Conservation (phyloP, 2,797 vertebrate genomes). For the Sebastes miniatus region DNA sequence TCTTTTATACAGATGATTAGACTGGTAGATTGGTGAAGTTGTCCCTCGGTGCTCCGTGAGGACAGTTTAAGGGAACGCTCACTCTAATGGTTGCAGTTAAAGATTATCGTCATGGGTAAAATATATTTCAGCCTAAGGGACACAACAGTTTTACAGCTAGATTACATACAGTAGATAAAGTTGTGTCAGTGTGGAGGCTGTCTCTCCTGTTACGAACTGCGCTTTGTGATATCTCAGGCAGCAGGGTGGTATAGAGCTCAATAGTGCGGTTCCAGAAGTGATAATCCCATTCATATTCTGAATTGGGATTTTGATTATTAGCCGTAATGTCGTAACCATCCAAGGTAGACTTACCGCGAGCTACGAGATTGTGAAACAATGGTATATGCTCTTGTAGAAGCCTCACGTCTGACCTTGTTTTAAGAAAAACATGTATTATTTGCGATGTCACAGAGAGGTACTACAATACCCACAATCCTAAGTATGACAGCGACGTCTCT, state of each 20-base stretch:
- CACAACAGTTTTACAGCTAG: constrained; percentile 25
- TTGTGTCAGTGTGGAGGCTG: constrained; percentile 20
- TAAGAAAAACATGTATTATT: too few relatives aligned
- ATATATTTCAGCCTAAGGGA: constrained; percentile 59
- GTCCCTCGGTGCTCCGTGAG: constrained; percentile 61
- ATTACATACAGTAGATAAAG: constrained; percentile 36
- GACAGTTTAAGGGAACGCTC: constrained; percentile 61
- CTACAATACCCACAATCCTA: too few relatives aligned
- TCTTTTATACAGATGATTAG: constrained; percentile 32
- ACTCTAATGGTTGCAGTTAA: constrained; percentile 59
- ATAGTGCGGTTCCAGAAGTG: too few relatives aligned
- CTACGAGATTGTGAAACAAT: too few relatives aligned
- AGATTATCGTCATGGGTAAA: constrained; percentile 65
- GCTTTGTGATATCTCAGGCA: constrained; percentile 36
- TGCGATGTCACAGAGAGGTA: too few relatives aligned
- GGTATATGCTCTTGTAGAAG: too few relatives aligned
- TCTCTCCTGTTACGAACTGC: constrained; percentile 10
- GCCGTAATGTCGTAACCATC: too few relatives aligned
- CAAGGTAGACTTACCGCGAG: too few relatives aligned
- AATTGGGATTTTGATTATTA: too few relatives aligned
- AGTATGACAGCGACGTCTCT: too few relatives aligned
- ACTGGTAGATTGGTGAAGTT: constrained; percentile 54
- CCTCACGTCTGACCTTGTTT: too few relatives aligned
- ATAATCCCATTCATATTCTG: too few relatives aligned
- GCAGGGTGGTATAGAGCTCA: not conserved